Evolutionary conservation across 2,888 invertebrate genomes (phyloP), one percentile per base, ranked within the genome.

Genomic region (Syritta pipiens): DNA sequence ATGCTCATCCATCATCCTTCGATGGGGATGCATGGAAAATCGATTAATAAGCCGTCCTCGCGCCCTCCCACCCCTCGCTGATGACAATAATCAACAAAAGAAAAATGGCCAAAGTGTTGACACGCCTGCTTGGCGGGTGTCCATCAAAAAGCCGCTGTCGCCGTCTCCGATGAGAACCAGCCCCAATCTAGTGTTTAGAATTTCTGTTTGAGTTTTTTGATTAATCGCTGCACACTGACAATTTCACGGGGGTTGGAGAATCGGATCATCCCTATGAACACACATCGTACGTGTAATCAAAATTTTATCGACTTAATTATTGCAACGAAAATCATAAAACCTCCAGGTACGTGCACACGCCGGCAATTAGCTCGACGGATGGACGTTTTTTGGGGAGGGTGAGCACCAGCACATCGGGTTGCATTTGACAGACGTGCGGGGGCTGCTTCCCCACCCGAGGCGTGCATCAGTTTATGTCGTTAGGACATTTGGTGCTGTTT

Each of bases 401-500:
- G 37, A 2, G 37, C 17, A 10, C 19, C 19, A 7, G 37, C 14
- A 6, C 7, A 35, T 14, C 12, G 5, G 35, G 35, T 9, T 9
- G 37, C 14, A 4, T 37, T 7, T 9, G 37, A 12, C 17, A n/a
- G n/a, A n/a, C 37, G 14, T 9, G 6, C 37, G 14, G 5, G 17
- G 37, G 1, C 17, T 5, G 5, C n/a, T 9, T 1, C 7, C 12
- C 20, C 14, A 24, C 28, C 12, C 3, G 4, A 32, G 19, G 32
- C 69, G 69, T 12, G 42, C 30, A 35, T 10, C 49, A 57, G 62
- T 53, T 65, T 77, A 71, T 71, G 53, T 65, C 76, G 44, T 65
- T 77, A 59, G 71, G 51, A 65, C 65, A 65, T 59, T 65, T 46
- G 24, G 63, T 71, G 30, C 37, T 63, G 46, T 63, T 77, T 77